Conservation (phyloP, 1,140 invertebrate genomes). For the Aphidius ervi region DNA sequence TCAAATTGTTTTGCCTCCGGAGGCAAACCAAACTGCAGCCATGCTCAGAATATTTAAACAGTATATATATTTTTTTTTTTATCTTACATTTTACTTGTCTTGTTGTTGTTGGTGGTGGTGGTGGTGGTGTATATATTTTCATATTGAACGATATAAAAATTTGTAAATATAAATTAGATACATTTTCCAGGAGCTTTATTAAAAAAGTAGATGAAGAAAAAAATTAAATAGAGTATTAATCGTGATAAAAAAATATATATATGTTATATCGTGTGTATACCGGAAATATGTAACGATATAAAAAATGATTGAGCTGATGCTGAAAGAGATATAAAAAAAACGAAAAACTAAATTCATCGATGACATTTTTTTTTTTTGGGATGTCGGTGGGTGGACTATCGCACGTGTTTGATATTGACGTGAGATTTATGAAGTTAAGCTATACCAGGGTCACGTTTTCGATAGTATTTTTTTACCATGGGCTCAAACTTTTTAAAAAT, state of each 20-base stretch:
- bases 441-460: conserved; percentile 29
- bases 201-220: too few species aligned
- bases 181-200: too few species aligned
- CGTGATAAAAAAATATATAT: too few species aligned
- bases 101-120: too few species aligned
- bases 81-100: neutral
- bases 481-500: conserved; percentile 6
- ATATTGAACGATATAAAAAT: neutral
- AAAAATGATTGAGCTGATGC: too few species aligned
- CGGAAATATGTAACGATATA: too few species aligned
- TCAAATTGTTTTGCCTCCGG: conserved; percentile 12
- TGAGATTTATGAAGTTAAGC: conserved; percentile 35
- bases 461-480: conserved; percentile 5
- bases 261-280: too few species aligned
- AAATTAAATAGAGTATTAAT: too few species aligned
- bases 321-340: too few species aligned
- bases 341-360: conserved; percentile 4
- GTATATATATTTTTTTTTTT: neutral
- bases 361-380: neutral
- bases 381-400: conserved; percentile 5
- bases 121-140: neutral
- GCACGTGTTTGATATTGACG: conserved; percentile 33
- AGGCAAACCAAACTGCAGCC: neutral
- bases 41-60: conserved; percentile 7
- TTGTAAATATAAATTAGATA: too few species aligned